Evolutionary conservation across 2,888 invertebrate genomes (phyloP), one percentile per base, ranked within the genome.

Genomic region (Lutraria lutraria): DNA sequence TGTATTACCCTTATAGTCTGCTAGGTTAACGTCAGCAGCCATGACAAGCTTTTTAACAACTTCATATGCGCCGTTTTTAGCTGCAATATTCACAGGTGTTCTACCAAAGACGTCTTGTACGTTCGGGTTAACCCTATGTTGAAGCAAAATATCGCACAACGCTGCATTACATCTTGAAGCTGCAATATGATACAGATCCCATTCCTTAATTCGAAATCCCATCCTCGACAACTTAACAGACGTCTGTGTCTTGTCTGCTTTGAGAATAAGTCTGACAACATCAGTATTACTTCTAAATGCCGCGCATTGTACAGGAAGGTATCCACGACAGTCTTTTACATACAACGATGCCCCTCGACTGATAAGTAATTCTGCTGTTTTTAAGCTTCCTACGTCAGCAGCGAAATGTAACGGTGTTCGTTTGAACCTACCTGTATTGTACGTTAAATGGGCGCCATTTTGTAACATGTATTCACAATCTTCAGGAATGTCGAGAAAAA

Each of bases 1-100:
- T 43, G 43, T 43, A 43, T 43, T 43, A 2, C 43, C 43, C 8
- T 43, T 43, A 4, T 43, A 8, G 43, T 43, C 43, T 43, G 4
- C 8, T 43, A 43, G 8, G 43, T 43, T 43, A 4, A 43, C 43
- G 90, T 56, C 56, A 56, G 86, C 12, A 86, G 86, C 34, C 83
- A 88, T 29, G 86, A 88, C 43, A 43, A 43, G 43, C 83, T 90
- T 15, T 88, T 80, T 34, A 88, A 25, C 52, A 29, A 29, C 6
- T 63, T 79, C 13, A 82, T 54, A 53, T 88, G 83, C 25, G 54
- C 53, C 16, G 0, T 54, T 19, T 8, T 2, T 12, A 81, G 43
- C 16, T 53, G 81, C 54, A 2, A 56, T 19, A 12, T 56, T 56
- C 1, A 56, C 1, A 15, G 13, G 56, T 15, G 56, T 56, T 19